Evolutionary conservation across 2,113 vertebrate genomes (phyloP), one percentile per base, ranked within the genome.

Genomic region (Elaphurus davidianus): DNA sequence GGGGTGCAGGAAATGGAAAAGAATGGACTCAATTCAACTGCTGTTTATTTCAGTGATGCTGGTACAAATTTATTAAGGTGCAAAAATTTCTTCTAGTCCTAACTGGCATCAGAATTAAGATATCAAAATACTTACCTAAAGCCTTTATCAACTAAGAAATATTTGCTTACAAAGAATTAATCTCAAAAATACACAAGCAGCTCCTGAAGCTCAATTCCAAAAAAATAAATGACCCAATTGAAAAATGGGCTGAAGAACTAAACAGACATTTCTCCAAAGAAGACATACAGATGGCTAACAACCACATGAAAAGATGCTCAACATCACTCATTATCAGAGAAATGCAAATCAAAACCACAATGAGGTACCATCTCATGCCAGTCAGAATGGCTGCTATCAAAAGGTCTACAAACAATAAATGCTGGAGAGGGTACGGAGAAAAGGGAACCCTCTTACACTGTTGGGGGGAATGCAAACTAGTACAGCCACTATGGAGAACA

Each of bases 51-150:
- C 27, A 76, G 5, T 64, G 54, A 81, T 16, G 25, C 57, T 85
- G 30, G 9, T 79, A 94, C 12, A 92, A 36, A 98, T 90, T 85
- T 76, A 96, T 85, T n/a, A 52, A 93, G 16, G 27, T 87, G 43
- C 5, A n/a, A 81, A 85, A 93, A 86, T 10, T 7, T 92, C 43
- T 96, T 92, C 64, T 85, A 36, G 21, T 79, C 62, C 36, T 43
- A 95, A 30, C 0, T 87, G 21, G 15, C 47, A 81, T 19, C 28
- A 60, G 54, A 76, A 78, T 81, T 86, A 91, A 95, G 21, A 9
- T 93, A 54, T 47, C 52, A 96, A 50, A 92, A 86, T 59, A 59
- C 23, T 90, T 85, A 57, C 33, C 7, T 76, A 71, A 95, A 6
- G 7, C 83, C 16, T 81, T 87, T n/a, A 54, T 93, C 57, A 89